Base-by-base conservation (phyloP, 2,888 invertebrate genomes). In the Dinocampus coccinellae region DNA sequence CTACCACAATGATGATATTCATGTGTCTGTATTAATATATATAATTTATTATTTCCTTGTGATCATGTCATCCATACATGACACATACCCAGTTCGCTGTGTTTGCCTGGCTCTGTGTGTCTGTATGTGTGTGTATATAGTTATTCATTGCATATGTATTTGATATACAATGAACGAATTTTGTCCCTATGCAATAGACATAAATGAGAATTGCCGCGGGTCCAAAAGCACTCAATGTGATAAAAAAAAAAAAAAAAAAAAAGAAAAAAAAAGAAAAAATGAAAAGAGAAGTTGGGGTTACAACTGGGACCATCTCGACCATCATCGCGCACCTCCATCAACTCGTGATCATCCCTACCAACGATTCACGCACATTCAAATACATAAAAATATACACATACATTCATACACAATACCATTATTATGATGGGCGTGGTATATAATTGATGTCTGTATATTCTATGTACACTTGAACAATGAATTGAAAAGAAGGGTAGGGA, bases 341-440 rank as follows among this genome's bases (percentile, higher is more conserved):
- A 24, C 26, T 24, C 62, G 26, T 36, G 33, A 22, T 36, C 3
- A 3, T 36, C 34, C 60, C 60, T 60, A 22, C 33, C 2, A 11
- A 33, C 52, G 64, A 52, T 64, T 52, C 20, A 33, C n/a, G n/a
- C n/a, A n/a, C n/a, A n/a, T n/a, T n/a, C n/a, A n/a, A n/a, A n/a
- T n/a, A n/a, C n/a, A n/a, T n/a, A n/a, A n/a, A n/a, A n/a, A n/a
- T n/a, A n/a, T n/a, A n/a, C n/a, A n/a, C n/a, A n/a, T n/a, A n/a
- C n/a, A n/a, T n/a, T n/a, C n/a, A n/a, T n/a, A 22, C 53, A 53
- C 22, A 29, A 26, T 29, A 64, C 64, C 52, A 52, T 64, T 64
- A 64, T 64, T 64, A 64, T 52, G 16, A 33, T 64, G 64, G 64
- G 64, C 52, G 64, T 52, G 64, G 64, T 29, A 29, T 29, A 29